Evolutionary conservation across 1,140 invertebrate species (phyloP).

Genomic region (Meteorus sp.): DNA sequence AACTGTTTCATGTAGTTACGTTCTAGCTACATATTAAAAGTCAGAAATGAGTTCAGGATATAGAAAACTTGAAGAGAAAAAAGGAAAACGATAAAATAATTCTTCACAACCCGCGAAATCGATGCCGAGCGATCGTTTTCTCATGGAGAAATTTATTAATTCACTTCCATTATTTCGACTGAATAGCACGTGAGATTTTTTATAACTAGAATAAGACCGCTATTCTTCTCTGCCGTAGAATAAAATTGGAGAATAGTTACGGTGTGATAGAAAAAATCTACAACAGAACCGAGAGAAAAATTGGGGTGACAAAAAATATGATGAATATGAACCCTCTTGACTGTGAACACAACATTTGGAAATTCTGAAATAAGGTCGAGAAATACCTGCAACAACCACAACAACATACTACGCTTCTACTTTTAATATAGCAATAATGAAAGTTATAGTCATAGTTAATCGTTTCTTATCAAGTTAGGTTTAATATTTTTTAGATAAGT

Average conservation of each 20-base stretch:
- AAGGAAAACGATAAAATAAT: no score
- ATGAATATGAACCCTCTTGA: conserved; percentile 13
- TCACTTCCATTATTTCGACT: conserved; percentile 2
- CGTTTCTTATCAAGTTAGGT: conserved; percentile 44
- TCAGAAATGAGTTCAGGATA: no score
- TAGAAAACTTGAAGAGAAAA: no score
- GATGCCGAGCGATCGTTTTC: conserved; percentile 45
- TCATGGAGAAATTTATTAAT: conserved; percentile 25
- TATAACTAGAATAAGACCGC: neutral
- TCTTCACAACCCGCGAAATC: conserved; percentile 28
- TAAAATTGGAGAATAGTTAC: neutral
- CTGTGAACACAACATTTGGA: conserved; percentile 20
- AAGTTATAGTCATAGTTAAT: conserved; percentile 48
- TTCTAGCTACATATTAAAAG: no score
- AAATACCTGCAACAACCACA: conserved; percentile 34
- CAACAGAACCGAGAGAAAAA: conserved; percentile 2
- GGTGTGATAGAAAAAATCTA: neutral
- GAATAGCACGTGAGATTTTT: neutral
- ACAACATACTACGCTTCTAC: conserved; percentile 51
- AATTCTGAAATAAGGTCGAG: conserved; percentile 23
- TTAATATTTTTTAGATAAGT: conserved; percentile 44
- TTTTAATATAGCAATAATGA: conserved; percentile 51
- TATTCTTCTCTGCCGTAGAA: neutral
- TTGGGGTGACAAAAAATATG: conserved; percentile 6
- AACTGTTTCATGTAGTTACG: no score